These are phyloP conservation scores for Mycalesis mineus DNA, from an alignment of 2,888 invertebrate species.

Conservation along the genomic window DNA sequence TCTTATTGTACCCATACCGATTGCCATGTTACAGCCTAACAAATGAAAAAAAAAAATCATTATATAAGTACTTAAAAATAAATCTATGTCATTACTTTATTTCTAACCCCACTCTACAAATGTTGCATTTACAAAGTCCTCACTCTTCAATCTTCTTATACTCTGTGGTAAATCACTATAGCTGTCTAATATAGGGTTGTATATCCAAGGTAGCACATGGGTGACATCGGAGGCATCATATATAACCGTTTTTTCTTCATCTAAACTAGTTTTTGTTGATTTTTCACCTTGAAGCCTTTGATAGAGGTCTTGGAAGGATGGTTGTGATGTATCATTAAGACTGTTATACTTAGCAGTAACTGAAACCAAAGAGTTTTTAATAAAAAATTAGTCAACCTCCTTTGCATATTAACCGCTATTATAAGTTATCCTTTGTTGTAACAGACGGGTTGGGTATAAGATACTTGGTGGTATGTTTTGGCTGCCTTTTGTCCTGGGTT, in stretches of 20 bases:
- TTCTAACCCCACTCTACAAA: constrained; percentile 77
- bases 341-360: constrained; percentile 43
- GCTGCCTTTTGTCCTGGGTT: no score
- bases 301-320: constrained; percentile 57
- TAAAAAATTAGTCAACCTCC: no score
- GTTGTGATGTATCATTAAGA: constrained; percentile 34
- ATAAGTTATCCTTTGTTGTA: no score
- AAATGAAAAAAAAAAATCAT: no score
- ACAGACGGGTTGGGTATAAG: no score
- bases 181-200: constrained; percentile 66
- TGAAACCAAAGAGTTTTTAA: constrained; percentile 35
- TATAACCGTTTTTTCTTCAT: constrained; percentile 42
- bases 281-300: constrained; percentile 51
- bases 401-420: no score
- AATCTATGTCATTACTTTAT: not conserved
- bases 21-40: no score
- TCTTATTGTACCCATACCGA: no score
- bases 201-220: constrained; percentile 75
- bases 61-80: no score
- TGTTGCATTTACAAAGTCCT: constrained; percentile 68
- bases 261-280: constrained; percentile 27
- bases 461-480: no score
- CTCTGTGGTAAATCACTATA: constrained; percentile 79
- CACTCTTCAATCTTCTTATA: constrained; percentile 72
- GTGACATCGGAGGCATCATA: constrained; percentile 57